phyloP scores from a whole-genome alignment of 2,113 vertebrate genomes.

The Formicarius rufipectus region DNA sequence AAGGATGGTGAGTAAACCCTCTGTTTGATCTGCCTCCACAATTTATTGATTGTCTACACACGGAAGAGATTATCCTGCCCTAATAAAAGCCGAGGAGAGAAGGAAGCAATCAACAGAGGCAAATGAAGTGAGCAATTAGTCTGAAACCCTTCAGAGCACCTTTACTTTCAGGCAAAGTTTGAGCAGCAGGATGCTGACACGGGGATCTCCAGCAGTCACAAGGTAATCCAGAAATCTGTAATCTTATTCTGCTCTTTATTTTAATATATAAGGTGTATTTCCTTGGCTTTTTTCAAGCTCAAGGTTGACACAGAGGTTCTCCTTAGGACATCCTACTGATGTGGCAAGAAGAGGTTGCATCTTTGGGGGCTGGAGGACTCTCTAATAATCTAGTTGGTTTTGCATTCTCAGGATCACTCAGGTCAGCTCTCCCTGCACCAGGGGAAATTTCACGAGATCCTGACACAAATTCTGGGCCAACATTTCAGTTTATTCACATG shows the following conservation, averaged over 20 bases:
- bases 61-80: background rate
- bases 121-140: background rate
- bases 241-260: background rate
- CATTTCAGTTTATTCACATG: background rate
- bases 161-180: background rate
- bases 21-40: background rate
- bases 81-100: background rate
- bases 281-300: background rate
- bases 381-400: background rate
- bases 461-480: background rate
- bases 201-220: background rate
- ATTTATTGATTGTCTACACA: background rate
- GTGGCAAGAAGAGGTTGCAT: background rate
- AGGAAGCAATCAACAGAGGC: background rate
- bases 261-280: background rate
- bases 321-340: background rate
- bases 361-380: background rate
- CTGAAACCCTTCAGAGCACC: background rate
- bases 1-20: background rate
- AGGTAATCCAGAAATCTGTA: conserved; percentile 10
- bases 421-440: background rate
- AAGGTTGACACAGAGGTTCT: background rate
- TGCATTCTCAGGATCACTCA: background rate
- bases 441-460: background rate
- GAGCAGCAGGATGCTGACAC: background rate